phyloP scores from a whole-genome alignment of 2,888 invertebrate species.

The Hecatera dysodea region DNA sequence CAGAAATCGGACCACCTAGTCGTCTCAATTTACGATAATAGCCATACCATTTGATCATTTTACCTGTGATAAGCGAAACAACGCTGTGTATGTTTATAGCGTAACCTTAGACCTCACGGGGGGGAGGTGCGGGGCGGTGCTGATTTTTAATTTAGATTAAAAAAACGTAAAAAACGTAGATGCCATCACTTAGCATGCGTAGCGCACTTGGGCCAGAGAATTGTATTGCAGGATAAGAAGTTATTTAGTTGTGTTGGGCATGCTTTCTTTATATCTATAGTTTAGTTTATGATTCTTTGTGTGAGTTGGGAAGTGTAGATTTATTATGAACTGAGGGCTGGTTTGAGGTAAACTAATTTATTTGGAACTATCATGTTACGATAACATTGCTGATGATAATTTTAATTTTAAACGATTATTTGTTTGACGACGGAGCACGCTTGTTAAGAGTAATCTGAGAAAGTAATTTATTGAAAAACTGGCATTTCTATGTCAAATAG shows the following conservation, averaged over 20 bases:
- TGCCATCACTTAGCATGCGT: slow-evolving; percentile 76
- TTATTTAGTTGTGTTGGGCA: slow-evolving; percentile 14
- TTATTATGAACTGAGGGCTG: not conserved
- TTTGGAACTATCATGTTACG: not conserved
- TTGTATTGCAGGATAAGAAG: slow-evolving; percentile 50
- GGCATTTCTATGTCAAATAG: no score
- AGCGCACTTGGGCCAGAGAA: slow-evolving; percentile 44
- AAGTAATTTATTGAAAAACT: no score
- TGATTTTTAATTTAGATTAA: slow-evolving; percentile 87
- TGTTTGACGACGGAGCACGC: no score
- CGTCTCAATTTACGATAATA: slow-evolving; percentile 34
- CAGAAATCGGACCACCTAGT: slow-evolving; percentile 38
- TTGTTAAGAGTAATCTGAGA: no score
- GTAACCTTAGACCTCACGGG: slow-evolving; percentile 75
- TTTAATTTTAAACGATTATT: no score
- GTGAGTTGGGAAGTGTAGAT: not conserved
- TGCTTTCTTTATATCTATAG: not conserved
- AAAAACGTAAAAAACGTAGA: slow-evolving; percentile 76
- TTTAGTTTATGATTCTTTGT: not conserved
- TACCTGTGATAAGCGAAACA: slow-evolving; percentile 52
- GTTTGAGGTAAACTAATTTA: not conserved
- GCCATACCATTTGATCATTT: slow-evolving; percentile 42
- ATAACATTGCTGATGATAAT: no score
- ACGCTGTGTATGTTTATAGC: slow-evolving; percentile 62
- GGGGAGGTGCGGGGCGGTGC: slow-evolving; percentile 56